Base-by-base conservation (phyloP, 1,140 invertebrate genomes). In the Ganaspis sp. region DNA sequence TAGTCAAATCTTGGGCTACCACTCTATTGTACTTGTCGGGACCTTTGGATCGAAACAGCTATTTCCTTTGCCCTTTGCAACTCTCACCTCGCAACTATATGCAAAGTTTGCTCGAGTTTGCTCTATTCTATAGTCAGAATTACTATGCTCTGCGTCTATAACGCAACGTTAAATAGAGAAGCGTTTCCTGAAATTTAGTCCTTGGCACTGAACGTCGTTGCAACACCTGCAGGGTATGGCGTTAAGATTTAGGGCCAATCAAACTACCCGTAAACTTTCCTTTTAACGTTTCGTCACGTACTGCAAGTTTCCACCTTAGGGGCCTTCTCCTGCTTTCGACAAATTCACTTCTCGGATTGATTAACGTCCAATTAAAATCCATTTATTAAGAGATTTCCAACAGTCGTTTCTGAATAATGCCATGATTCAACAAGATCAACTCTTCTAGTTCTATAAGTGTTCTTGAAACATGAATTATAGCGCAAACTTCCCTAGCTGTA, bases 201-300 rank as follows among this genome's bases (percentile, higher is more conserved):
- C 58, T 64, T 64, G 23, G 26, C 15, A 34, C 23, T 29, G 21
- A 26, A 64, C 58, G 58, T 29, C 12, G 11, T 26, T 58, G 58
- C 15, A 64, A 26, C 58, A 64, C 58, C 58, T 64, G 58, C 58
- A 64, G 58, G 54, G 26, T 64, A 29, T 29, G 5, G 23, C 26
- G 58, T 64, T 29, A 64, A 64, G 58, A 64, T 64, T 64, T 64
- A 64, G 58, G 58, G 58, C 23, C 58, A 64, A 64, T 64, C 58
- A 64, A 64, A 29, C 23, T 64, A 64, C 58, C 58, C 58, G 58
- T 64, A 64, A 64, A 64, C 58, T 64, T 64, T 29, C 58, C 58
- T 64, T 64, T 64, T 26, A 64, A 64, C 58, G 58, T 64, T 64
- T 64, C 26, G 21, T 64, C 58, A 64, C 58, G 58, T 64, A 64